A percentile compares a stretch with the other conserved stretches of the same genome.
Conservation (phyloP, 2,888 invertebrate species). For the Unio delphinus region DNA sequence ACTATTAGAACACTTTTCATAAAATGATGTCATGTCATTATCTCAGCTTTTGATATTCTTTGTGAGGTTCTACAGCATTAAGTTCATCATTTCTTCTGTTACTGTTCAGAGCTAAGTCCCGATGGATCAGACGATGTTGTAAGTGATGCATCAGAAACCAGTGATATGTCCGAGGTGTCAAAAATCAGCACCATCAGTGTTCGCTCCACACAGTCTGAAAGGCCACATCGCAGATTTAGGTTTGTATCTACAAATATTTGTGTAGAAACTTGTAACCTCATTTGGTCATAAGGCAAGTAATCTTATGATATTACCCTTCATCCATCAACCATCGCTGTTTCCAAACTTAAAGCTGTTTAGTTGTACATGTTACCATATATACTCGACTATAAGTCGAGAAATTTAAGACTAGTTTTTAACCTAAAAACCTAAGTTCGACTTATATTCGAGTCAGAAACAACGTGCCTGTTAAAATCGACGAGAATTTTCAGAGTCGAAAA, state of each 20-base stretch:
- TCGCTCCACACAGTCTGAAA: constrained; percentile 95
- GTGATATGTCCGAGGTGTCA: constrained; percentile 76
- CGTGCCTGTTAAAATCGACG: too few species aligned
- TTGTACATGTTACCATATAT: background rate
- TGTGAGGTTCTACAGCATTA: too few species aligned
- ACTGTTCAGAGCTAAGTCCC: too few species aligned
- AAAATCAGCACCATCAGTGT: constrained; percentile 77
- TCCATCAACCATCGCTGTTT: background rate
- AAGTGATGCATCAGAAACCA: too few species aligned
- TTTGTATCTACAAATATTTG: constrained; percentile 24
- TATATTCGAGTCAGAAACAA: too few species aligned
- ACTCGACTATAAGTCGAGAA: too few species aligned
- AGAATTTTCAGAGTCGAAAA: too few species aligned
- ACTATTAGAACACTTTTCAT: background rate
- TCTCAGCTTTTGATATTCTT: constrained; percentile 35
- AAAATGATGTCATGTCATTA: background rate
- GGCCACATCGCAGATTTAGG: constrained; percentile 81
- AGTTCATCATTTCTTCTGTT: too few species aligned
- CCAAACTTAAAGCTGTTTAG: background rate
- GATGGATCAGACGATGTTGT: too few species aligned
- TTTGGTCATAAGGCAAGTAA: background rate
- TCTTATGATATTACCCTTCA: too few species aligned
- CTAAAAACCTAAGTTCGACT: too few species aligned
- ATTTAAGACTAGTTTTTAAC: too few species aligned
- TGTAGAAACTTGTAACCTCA: background rate